phyloP scores from a whole-genome alignment of 2,113 vertebrate genomes.

The Alexandromys fortis region DNA sequence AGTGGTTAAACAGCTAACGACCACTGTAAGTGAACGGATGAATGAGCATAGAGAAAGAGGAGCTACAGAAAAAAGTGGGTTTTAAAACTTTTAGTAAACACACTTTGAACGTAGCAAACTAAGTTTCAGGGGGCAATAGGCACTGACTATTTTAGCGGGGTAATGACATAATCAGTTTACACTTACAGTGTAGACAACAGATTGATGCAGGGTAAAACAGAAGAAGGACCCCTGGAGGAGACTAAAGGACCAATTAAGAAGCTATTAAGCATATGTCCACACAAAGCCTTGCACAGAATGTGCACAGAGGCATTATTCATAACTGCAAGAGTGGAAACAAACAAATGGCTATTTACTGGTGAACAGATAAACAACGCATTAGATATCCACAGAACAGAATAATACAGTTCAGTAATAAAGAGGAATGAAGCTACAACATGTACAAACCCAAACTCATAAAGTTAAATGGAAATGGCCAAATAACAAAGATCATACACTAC shows the following conservation, averaged over 20 bases:
- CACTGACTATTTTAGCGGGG: background rate
- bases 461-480: background rate
- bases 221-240: constrained; percentile 39
- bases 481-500: background rate
- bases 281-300: constrained; percentile 5
- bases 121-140: background rate
- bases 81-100: background rate
- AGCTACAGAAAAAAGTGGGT: background rate
- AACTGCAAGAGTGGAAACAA: constrained; percentile 5
- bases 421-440: background rate
- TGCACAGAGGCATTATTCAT: background rate
- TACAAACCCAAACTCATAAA: background rate
- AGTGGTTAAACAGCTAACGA: background rate
- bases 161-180: background rate
- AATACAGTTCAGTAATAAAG: constrained; percentile 8
- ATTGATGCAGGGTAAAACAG: constrained; percentile 8
- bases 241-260: constrained; percentile 46
- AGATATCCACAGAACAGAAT: background rate
- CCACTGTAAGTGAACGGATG: background rate
- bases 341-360: background rate
- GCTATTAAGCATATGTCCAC: constrained; percentile 57
- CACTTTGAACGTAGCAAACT: background rate
- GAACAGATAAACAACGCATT: constrained; percentile 32
- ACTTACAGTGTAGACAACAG: constrained; percentile 43
- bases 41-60: background rate